Evolutionary conservation across 2,888 invertebrate genomes (phyloP), one percentile per base, ranked within the genome.

Genomic region (Nymphalis polychloros): DNA sequence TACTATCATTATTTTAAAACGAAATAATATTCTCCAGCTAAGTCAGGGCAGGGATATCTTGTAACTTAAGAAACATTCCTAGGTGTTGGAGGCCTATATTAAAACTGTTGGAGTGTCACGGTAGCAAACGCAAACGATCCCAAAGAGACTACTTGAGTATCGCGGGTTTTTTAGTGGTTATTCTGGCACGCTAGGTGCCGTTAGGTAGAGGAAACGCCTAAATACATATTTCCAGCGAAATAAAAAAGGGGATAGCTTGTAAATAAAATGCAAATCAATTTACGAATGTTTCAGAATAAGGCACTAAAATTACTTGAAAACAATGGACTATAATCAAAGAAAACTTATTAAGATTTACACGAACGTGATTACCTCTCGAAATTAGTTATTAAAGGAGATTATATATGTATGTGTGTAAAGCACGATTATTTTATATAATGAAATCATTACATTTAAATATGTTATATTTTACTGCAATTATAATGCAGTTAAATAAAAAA

Each of bases 281-380:
- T 49, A 20, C 19, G 17, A 60, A 50, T n/a, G 10, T 19, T 19
- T 48, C 62, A 31, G 55, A 53, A 62, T 64, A 64, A 59, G 59
- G 27, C 55, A 1, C n/a, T 55, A 47, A 16, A 41, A n/a, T n/a
- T n/a, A n/a, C n/a, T n/a, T n/a, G 55, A 20, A 47, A 64, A 64
- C 57, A 48, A 64, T 49, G 41, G 49, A 57, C 10, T 57, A 59
- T 59, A 59, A 63, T 67, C 59, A 62, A 67, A 35, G 61, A 57
- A 62, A n/a, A 19, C 49, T 55, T 67, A 67, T 48, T 67, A 63
- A 27, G 41, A 59, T 59, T 63, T 62, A 41, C n/a, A 53, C 41
- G 41, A 41, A 17, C 46, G 50, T 63, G 57, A 59, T 67, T 67
- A 59, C 62, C 50, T 67, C 6, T 27, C 55, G 50, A 50, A 20